A percentile compares a stretch with the other conserved stretches of the same genome.
phyloP scores from a whole-genome alignment of 2,888 invertebrate genomes.

The Argynnis bischoffii region DNA sequence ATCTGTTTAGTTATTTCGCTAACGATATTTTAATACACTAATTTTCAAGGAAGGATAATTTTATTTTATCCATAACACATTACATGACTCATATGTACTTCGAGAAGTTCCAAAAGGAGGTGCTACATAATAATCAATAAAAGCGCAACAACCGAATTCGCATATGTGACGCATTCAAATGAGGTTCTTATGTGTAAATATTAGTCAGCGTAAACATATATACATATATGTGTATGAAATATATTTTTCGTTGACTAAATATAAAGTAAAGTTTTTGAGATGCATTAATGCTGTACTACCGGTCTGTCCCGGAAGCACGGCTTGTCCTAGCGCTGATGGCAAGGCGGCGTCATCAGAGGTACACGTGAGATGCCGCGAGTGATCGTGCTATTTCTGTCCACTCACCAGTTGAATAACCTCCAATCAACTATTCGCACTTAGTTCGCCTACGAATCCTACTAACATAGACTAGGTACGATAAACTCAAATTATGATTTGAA shows the following conservation, averaged over 20 bases:
- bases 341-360: constrained; percentile 45
- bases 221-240: background rate
- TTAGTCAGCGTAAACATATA: background rate
- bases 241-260: background rate
- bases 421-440: constrained; percentile 81
- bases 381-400: constrained; percentile 76
- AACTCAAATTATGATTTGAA: constrained; percentile 27
- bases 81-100: background rate
- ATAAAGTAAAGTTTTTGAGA: constrained; percentile 39
- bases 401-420: constrained; percentile 81
- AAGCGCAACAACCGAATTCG: constrained; percentile 13
- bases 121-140: constrained; percentile 12
- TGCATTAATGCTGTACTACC: constrained; percentile 49
- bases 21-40: background rate
- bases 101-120: constrained; percentile 6
- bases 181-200: background rate
- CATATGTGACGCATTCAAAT: constrained; percentile 4
- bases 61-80: background rate
- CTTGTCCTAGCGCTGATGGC: constrained; percentile 51
- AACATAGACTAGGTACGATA: constrained; percentile 42
- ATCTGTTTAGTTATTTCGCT: background rate
- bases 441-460: constrained; percentile 60
- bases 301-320: constrained; percentile 68
- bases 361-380: constrained; percentile 55
- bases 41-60: background rate